Conservation (phyloP, 2,113 vertebrate genomes). For the Ptychochromis oligacanthus region DNA sequence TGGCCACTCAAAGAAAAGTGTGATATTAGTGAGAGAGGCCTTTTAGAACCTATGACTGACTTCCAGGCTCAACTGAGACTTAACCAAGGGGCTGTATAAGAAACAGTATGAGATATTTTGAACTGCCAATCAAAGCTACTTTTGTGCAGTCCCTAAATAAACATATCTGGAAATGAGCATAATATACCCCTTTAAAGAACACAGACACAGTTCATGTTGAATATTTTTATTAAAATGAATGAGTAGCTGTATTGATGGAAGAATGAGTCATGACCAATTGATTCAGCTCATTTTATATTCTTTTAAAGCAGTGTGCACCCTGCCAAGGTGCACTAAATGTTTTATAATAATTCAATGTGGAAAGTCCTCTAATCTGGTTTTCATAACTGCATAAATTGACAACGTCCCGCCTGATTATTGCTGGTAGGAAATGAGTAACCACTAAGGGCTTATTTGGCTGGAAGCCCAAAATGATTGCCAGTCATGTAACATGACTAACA, state of each 20-base stretch:
- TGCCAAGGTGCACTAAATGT: constrained; percentile 3
- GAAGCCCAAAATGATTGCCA: neutral
- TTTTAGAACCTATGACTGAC: neutral
- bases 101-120: neutral
- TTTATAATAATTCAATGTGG: neutral
- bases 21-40: neutral
- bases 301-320: neutral
- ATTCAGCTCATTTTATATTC: neutral
- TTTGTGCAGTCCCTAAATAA: neutral
- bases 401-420: neutral
- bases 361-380: constrained; percentile 6
- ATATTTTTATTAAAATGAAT: constrained; percentile 4
- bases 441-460: neutral
- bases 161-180: neutral
- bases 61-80: neutral
- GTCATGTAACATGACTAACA: neutral
- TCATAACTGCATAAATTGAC: neutral
- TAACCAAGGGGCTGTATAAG: neutral
- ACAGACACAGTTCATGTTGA: neutral
- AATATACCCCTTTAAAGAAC: neutral
- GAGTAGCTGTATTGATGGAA: neutral
- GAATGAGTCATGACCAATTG: constrained; percentile 2
- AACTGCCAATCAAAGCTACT: neutral
- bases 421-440: neutral
- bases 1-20: neutral